Conservation (phyloP, 2,888 invertebrate genomes). For the Plutella xylostella region DNA sequence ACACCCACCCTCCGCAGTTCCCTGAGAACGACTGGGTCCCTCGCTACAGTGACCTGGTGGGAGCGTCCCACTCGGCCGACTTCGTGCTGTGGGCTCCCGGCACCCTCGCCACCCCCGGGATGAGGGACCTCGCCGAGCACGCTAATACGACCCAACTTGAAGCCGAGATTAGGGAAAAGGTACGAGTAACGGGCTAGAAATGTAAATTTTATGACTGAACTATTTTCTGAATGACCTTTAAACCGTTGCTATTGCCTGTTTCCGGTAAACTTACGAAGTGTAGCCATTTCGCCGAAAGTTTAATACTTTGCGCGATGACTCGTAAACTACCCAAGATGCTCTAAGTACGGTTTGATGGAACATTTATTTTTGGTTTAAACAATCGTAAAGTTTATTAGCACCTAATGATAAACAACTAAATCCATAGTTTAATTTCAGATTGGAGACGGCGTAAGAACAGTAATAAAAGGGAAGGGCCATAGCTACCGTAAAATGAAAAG, state of each 20-base stretch:
- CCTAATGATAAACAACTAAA: no score
- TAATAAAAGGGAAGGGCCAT: slow-evolving; percentile 57
- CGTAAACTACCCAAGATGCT: no score
- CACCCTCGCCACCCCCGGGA: slow-evolving; percentile 39
- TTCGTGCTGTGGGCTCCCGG: slow-evolving; percentile 50
- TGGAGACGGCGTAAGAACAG: slow-evolving; percentile 47
- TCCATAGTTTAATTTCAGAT: no score
- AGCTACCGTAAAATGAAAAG: slow-evolving; percentile 46
- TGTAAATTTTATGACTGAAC: not conserved
- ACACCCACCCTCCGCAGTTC: slow-evolving; percentile 46
- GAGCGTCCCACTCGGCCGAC: slow-evolving; percentile 46
- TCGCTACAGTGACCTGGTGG: slow-evolving; percentile 48
- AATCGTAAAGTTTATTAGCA: no score
- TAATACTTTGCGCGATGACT: no score
- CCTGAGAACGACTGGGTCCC: slow-evolving; percentile 58
- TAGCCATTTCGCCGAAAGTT: no score
- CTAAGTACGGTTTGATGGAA: no score
- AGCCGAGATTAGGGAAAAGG: slow-evolving; percentile 48
- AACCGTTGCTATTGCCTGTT: no score
- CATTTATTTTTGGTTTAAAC: no score
- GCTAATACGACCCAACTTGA: slow-evolving; percentile 49
- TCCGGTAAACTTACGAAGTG: no score
- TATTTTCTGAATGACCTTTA: no score
- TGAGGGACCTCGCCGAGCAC: slow-evolving; percentile 46
- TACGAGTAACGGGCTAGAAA: slow-evolving; percentile 16